phyloP scores from a whole-genome alignment of 2,797 vertebrate species.

The Cichlasoma orientale region DNA sequence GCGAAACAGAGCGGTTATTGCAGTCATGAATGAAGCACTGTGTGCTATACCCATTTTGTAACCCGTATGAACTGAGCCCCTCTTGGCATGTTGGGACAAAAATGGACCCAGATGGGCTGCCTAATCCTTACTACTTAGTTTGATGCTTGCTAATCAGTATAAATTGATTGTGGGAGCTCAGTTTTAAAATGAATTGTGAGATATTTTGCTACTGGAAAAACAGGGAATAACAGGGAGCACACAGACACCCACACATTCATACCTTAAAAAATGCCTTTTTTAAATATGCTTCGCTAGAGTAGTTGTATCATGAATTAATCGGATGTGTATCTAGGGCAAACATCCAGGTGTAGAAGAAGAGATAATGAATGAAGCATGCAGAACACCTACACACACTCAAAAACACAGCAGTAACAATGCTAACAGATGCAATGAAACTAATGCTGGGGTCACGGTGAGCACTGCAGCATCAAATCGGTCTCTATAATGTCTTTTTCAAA shows the following conservation, averaged over 20 bases:
- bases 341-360: slow-evolving; percentile 1
- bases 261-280: slow-evolving; percentile 30
- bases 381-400: slow-evolving; percentile 1
- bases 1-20: too few species aligned
- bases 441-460: slow-evolving; percentile 14
- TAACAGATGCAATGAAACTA: slow-evolving; percentile 18
- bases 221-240: neutral
- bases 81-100: slow-evolving; percentile 42
- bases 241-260: neutral
- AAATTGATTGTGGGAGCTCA: slow-evolving; percentile 50
- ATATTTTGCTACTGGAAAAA: slow-evolving; percentile 16
- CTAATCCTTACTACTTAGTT: slow-evolving; percentile 44
- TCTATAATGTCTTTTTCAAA: slow-evolving; percentile 37
- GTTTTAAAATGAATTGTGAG: slow-evolving; percentile 31
- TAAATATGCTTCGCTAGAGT: neutral
- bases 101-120: slow-evolving; percentile 24
- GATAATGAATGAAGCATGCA: slow-evolving; percentile 24
- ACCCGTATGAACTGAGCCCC: slow-evolving; percentile 46
- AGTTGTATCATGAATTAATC: slow-evolving; percentile 31
- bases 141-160: slow-evolving; percentile 67
- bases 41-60: too few species aligned
- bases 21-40: too few species aligned
- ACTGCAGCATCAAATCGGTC: slow-evolving; percentile 3
- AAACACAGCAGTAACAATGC: neutral
- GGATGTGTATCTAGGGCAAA: slow-evolving; percentile 23